A percentile compares a stretch with the other conserved stretches of the same genome.
These are phyloP conservation scores for Amblyraja radiata DNA, from an alignment of 2,797 vertebrate species.

Conservation along the genomic window DNA sequence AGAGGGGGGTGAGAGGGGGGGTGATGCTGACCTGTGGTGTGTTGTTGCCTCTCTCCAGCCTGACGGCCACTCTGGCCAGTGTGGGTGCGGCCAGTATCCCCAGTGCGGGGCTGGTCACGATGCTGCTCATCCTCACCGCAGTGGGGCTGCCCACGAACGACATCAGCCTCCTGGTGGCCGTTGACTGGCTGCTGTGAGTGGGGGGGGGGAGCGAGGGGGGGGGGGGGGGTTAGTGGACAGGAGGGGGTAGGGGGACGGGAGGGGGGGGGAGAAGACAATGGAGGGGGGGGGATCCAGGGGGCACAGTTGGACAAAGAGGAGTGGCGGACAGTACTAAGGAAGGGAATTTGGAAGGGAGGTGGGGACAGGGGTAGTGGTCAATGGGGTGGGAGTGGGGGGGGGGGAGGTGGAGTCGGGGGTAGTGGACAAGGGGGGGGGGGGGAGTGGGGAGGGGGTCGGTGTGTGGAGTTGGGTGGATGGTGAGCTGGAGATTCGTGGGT, in stretches of 20 bases:
- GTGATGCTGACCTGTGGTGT: no score
- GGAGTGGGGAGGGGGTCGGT: not conserved
- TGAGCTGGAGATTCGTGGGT: not conserved
- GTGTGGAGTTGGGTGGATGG: no score
- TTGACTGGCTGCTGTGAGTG: conserved; percentile 77
- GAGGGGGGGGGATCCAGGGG: no score
- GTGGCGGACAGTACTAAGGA: no score
- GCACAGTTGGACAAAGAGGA: no score
- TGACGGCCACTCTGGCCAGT: conserved; percentile 75
- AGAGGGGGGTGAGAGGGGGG: no score
- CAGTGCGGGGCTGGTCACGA: conserved; percentile 74
- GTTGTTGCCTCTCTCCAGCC: conserved; percentile 48
- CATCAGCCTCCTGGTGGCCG: conserved; percentile 72
- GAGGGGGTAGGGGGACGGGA: not conserved
- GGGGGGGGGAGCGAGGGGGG: not conserved
- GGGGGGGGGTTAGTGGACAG: no score
- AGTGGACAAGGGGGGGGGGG: not conserved
- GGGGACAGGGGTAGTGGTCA: not conserved
- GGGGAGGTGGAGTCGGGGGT: not conserved
- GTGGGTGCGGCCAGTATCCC: conserved; percentile 76
- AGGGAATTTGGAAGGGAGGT: not conserved
- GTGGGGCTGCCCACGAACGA: conserved; percentile 65
- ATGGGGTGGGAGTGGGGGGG: not conserved
- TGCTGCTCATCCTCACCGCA: conserved; percentile 71
- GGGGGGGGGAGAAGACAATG: no score